phyloP scores from a whole-genome alignment of 1,140 invertebrate genomes.

The Zaprionus inermis region DNA sequence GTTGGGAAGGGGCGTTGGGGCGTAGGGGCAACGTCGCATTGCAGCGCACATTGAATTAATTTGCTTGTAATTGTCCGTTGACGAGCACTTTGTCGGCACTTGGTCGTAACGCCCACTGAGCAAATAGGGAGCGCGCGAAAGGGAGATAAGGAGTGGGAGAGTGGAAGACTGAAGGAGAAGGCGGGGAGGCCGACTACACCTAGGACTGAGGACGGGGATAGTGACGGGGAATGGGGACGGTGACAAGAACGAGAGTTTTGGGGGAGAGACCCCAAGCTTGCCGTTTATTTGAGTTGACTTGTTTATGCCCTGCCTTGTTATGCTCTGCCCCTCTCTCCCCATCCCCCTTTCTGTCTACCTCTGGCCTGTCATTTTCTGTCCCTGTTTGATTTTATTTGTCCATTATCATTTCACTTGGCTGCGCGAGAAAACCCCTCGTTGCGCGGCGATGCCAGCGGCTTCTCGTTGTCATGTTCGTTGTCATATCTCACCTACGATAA shows the following conservation, averaged over 20 bases:
- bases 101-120: constrained; percentile 55
- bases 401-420: constrained; percentile 53
- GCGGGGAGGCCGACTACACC: neutral
- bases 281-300: constrained; percentile 35
- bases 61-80: constrained; percentile 78
- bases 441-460: neutral
- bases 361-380: constrained; percentile 14
- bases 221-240: neutral
- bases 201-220: neutral
- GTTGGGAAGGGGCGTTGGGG: neutral
- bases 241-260: no score
- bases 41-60: constrained; percentile 70
- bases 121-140: constrained; percentile 23
- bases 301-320: constrained; percentile 22
- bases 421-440: constrained; percentile 22
- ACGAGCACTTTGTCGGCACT: constrained; percentile 77
- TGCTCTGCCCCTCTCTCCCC: neutral
- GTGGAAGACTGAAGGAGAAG: neutral
- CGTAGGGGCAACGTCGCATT: neutral
- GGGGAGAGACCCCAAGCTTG: constrained; percentile 8
- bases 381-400: constrained; percentile 52
- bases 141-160: neutral
- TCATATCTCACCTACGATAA: constrained; percentile 53
- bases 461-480: constrained; percentile 48
- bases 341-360: neutral